Evolutionary conservation across 2,797 vertebrate species (phyloP).

Genomic region (Bryconaethiops microstoma): DNA sequence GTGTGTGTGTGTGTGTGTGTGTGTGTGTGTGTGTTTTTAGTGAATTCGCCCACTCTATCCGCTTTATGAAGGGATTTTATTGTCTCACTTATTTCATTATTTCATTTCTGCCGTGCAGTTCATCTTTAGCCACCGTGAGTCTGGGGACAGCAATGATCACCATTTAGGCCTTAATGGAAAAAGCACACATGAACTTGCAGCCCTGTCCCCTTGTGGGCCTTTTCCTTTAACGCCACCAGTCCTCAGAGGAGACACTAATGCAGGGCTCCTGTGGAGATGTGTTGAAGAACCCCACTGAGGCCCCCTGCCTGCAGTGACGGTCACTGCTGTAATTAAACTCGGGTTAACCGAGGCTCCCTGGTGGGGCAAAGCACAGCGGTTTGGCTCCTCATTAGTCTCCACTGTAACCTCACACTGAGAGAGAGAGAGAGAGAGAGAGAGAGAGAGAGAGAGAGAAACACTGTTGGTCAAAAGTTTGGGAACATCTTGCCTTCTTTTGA

Average conservation of each 20-base stretch:
- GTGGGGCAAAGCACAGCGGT: constrained; percentile 35
- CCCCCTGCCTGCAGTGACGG: constrained; percentile 26
- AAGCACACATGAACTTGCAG: constrained; percentile 37
- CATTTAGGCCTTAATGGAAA: constrained; percentile 51
- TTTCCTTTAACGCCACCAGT: constrained; percentile 22
- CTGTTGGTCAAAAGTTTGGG: not conserved
- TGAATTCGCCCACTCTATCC: not conserved
- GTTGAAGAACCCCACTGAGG: constrained; percentile 25
- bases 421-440: constrained; percentile 11
- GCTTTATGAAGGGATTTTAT: not conserved
- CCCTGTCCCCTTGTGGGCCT: constrained; percentile 30
- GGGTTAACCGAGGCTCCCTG: constrained; percentile 23
- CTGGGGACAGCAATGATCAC: constrained; percentile 53
- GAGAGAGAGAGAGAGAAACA: not conserved
- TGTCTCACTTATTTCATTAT: constrained; percentile 12
- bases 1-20: too few relatives aligned
- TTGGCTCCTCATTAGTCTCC: constrained; percentile 49
- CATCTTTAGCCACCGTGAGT: constrained; percentile 12
- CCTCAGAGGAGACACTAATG: constrained; percentile 41
- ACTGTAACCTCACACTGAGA: constrained; percentile 29
- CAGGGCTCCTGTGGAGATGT: constrained; percentile 32
- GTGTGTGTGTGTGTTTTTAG: too few relatives aligned
- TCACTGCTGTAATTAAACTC: constrained; percentile 47
- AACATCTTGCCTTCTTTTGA: not conserved
- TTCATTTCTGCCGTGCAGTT: constrained; percentile 15